Evolutionary conservation across 2,888 invertebrate genomes (phyloP).

Genomic region (Leptopilina drosophilae): DNA sequence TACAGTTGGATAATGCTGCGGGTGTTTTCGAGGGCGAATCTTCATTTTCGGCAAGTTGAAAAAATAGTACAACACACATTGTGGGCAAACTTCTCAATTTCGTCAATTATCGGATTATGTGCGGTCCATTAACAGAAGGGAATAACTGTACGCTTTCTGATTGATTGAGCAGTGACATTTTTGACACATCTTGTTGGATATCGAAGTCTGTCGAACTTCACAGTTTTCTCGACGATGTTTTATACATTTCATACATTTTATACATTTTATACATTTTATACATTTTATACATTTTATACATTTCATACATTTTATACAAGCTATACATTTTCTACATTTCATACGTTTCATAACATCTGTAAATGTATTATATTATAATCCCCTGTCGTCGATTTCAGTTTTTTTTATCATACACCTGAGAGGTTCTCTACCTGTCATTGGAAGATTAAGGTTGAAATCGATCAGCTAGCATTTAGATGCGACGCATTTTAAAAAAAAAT

Average conservation of each 20-base stretch:
- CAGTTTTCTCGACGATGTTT: not conserved
- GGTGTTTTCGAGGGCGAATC: not conserved
- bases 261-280: too few species aligned
- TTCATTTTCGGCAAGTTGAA: too few species aligned
- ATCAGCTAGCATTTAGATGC: not conserved
- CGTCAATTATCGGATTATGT: too few species aligned
- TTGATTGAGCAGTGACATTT: not conserved
- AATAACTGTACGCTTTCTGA: not conserved
- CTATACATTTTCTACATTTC: too few species aligned
- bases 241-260: not conserved
- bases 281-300: not conserved
- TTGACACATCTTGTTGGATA: not conserved
- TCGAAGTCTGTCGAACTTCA: slow-evolving; percentile 25
- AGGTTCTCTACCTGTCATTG: slow-evolving; percentile 13
- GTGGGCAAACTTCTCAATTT: too few species aligned
- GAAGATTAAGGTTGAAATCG: slow-evolving; percentile 28
- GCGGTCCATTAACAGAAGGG: not conserved
- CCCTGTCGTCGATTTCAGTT: not conserved
- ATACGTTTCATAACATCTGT: not conserved
- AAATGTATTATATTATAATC: slow-evolving; percentile 31
- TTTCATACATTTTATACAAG: too few species aligned
- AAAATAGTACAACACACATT: too few species aligned
- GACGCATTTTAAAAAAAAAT: not conserved
- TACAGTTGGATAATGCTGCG: not conserved
- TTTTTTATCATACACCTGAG: not conserved